A percentile compares a stretch with the other conserved stretches of the same genome.
Evolutionary conservation across 2,888 invertebrate genomes (phyloP).

Genomic region (Tetanocera ferruginea): DNA sequence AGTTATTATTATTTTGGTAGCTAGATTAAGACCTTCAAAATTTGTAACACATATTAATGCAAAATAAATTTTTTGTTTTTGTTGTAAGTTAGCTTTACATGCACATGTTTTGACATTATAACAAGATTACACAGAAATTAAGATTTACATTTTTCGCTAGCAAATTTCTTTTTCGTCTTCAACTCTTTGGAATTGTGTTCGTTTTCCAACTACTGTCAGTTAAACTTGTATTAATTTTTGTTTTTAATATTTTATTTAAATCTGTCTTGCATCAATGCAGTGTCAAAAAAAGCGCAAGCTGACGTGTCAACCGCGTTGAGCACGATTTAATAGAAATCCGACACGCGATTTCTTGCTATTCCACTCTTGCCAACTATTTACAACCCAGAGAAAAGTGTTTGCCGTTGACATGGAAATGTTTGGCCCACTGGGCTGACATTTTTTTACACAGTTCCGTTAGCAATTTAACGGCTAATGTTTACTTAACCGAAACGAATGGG

Average conservation of each 20-base stretch:
- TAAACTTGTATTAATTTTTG: no score
- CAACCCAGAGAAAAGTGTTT: not conserved
- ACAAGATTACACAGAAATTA: no score
- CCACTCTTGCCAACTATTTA: conserved; percentile 7
- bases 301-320: conserved; percentile 53
- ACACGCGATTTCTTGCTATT: conserved; percentile 52
- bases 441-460: conserved; percentile 31
- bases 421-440: not conserved
- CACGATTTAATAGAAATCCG: conserved; percentile 54
- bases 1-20: no score
- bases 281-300: conserved; percentile 49
- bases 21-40: no score
- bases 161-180: not conserved
- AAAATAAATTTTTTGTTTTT: no score
- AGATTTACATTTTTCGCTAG: not conserved
- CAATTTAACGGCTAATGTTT: not conserved
- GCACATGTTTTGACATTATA: no score
- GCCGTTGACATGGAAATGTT: not conserved
- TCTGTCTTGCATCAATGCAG: not conserved
- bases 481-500: not conserved
- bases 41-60: no score
- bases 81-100: no score
- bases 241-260: not conserved
- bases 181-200: no score
- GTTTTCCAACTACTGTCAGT: no score